Percentiles rank a stretch among this genome's conserved stretches.
These are phyloP conservation scores for Nesoenas mayeri DNA, from an alignment of 2,113 vertebrate species.

Conservation along the genomic window DNA sequence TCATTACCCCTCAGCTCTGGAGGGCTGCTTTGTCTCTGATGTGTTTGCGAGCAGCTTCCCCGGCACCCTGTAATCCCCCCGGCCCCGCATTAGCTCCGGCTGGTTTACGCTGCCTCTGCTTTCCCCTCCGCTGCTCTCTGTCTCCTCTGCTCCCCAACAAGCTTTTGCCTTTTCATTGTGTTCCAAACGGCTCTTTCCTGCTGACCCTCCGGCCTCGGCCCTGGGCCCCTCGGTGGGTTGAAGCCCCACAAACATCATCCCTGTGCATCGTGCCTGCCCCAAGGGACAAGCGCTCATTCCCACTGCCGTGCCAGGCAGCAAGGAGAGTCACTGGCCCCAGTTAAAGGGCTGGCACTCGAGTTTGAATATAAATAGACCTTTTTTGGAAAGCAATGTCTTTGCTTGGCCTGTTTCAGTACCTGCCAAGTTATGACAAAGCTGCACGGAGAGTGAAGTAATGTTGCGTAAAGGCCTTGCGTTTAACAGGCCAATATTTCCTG, in stretches of 20 bases:
- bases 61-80: conserved; percentile 52
- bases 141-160: fast-evolving
- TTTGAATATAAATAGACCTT: neutral
- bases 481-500: fast-evolving
- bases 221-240: fast-evolving
- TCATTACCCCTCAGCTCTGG: conserved; percentile 57
- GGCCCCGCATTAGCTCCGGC: conserved; percentile 23
- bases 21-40: conserved; percentile 38
- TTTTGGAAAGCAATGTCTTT: neutral
- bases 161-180: neutral
- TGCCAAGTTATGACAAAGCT: neutral
- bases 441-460: fast-evolving
- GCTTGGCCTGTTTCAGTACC: neutral
- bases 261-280: fast-evolving
- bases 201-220: neutral
- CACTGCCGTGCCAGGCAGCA: fast-evolving
- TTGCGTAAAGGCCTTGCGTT: neutral
- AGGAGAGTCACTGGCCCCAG: neutral
- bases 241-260: neutral
- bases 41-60: conserved; percentile 61
- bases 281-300: neutral
- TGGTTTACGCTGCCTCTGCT: conserved; percentile 53
- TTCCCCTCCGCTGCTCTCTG: neutral
- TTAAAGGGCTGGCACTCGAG: neutral
- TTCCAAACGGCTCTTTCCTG: fast-evolving